Conservation (phyloP, 2,888 invertebrate genomes). For the Campoletis raptor region DNA sequence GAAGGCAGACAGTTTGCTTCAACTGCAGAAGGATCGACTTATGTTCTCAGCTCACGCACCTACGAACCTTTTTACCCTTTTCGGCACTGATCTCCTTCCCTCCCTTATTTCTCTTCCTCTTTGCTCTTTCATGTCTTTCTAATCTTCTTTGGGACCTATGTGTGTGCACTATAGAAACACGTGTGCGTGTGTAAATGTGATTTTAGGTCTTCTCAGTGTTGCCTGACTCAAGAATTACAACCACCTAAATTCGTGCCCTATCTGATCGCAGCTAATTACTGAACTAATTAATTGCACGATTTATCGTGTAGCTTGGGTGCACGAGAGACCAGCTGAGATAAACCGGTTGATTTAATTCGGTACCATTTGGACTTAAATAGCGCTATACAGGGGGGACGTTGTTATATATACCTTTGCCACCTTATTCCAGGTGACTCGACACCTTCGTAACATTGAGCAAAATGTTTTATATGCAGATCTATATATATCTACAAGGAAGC, state of each 20-base stretch:
- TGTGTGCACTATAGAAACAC: background rate
- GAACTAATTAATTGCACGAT: conserved; percentile 82
- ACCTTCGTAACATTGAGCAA: conserved; percentile 49
- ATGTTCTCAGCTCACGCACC: conserved; percentile 80
- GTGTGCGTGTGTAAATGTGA: conserved; percentile 10
- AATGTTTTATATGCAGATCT: conserved; percentile 16
- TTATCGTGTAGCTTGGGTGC: conserved; percentile 74
- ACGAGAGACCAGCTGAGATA: conserved; percentile 74
- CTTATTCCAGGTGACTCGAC: conserved; percentile 62
- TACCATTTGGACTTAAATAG: conserved; percentile 67
- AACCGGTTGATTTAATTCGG: conserved; percentile 80
- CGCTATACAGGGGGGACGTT: conserved; percentile 35
- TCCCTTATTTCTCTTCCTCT: conserved; percentile 8
- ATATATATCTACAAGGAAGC: conserved; percentile 33
- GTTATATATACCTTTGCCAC: conserved; percentile 42
- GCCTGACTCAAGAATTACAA: conserved; percentile 74
- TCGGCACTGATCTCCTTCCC: background rate
- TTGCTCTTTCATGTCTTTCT: conserved; percentile 12
- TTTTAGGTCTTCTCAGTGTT: conserved; percentile 23
- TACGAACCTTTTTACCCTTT: conserved; percentile 49
- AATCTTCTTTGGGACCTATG: background rate
- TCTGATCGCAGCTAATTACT: conserved; percentile 82
- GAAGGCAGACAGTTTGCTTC: conserved; percentile 10
- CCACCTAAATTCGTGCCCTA: conserved; percentile 80
- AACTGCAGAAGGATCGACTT: conserved; percentile 68